Base-by-base conservation (phyloP, 2,888 invertebrate species). In the Cartodere bifasciata region DNA sequence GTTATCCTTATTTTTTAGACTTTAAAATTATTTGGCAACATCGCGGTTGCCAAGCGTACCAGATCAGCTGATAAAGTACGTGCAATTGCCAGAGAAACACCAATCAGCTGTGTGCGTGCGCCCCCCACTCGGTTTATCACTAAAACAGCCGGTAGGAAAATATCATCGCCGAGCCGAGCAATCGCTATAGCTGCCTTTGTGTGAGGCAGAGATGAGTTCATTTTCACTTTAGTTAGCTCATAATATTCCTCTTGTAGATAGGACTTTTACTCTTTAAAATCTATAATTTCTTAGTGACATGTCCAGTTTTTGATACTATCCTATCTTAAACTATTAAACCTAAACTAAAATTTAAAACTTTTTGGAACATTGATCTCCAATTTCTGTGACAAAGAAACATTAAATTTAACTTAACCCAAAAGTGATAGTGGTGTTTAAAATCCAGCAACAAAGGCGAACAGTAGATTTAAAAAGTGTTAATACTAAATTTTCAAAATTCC, bases 401-500 rank as follows among this genome's bases (percentile, higher is more conserved):
- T 20, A 7, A 7, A 20, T 20, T 20, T 20, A 7, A 20, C n/a
- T 20, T 20, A 7, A 7, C n/a, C 7, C n/a, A 20, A 20, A 7
- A n/a, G 20, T 20, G 7, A 6, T 23, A 7, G 24, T 23, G 24
- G 6, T 7, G 6, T 23, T 6, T 10, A 23, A 7, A 23, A n/a
- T n/a, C n/a, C n/a, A n/a, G n/a, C 13, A 9, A 10, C 13, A 5
- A 27, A 15, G 7, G 6, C 27, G 14, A 27, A 10, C 7, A 14
- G 6, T 13, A 4, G 5, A 12, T 13, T 23, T 10, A 29, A 4
- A 29, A 13, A 2, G 11, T 10, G 17, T 13, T 25, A 13, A 7
- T 13, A 23, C 31, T 34, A 30, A 31, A 37, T 36, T 37, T 45
- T 31, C 56, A 63, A 61, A 55, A 63, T 63, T 63, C 63, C 62